Evolutionary conservation across 2,888 invertebrate genomes (phyloP).

Genomic region (Brachypterus glaber): DNA sequence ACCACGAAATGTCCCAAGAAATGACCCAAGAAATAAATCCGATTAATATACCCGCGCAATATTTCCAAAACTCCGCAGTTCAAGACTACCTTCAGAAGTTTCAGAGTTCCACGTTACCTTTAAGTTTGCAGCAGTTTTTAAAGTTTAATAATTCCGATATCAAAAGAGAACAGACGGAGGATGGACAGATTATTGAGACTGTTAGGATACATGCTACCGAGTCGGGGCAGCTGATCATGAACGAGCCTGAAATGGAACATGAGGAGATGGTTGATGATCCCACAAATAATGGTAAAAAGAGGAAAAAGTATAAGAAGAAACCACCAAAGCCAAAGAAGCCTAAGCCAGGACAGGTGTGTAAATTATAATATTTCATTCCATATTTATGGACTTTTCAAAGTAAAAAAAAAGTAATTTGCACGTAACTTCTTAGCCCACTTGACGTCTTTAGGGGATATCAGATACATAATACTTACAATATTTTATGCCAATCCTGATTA

Average conservation of each 20-base stretch:
- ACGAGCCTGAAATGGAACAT: constrained; percentile 36
- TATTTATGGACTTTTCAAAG: too few relatives aligned
- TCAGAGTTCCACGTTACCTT: constrained; percentile 41
- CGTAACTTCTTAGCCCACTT: too few relatives aligned
- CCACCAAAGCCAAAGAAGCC: constrained; percentile 67
- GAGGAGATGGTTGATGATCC: constrained; percentile 35
- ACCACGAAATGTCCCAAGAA: constrained; percentile 17
- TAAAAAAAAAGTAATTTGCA: too few relatives aligned
- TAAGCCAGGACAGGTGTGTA: constrained; percentile 56
- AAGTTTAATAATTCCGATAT: constrained; percentile 50
- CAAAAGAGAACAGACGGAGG: constrained; percentile 42
- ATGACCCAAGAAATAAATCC: constrained; percentile 23
- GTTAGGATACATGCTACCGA: too few relatives aligned
- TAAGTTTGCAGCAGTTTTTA: constrained; percentile 53
- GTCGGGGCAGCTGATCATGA: constrained; percentile 34
- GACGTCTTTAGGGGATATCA: too few relatives aligned
- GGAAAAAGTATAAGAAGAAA: constrained; percentile 75
- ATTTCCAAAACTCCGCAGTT: constrained; percentile 46
- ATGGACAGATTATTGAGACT: too few relatives aligned
- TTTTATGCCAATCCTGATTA: too few relatives aligned
- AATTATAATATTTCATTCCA: too few relatives aligned
- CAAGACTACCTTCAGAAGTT: constrained; percentile 44
- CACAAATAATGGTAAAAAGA: constrained; percentile 50
- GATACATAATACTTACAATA: too few relatives aligned
- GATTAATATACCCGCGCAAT: constrained; percentile 44